A percentile compares a stretch with the other conserved stretches of the same genome.
phyloP scores from a whole-genome alignment of 2,797 vertebrate species.

The Sylvia borin region DNA sequence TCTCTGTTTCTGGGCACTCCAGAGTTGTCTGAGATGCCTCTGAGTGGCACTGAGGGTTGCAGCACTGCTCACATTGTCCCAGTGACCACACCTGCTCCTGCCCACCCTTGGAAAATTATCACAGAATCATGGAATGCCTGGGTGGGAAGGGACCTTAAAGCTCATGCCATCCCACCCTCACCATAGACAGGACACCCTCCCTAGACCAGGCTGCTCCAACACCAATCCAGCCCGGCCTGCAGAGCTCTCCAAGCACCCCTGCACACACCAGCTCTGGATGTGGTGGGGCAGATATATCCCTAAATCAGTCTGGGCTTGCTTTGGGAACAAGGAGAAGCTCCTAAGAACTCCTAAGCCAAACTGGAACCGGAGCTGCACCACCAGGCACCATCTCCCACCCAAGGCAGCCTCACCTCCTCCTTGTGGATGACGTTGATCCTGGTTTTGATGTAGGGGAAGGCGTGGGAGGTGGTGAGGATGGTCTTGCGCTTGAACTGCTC shows the following conservation, averaged over 20 bases:
- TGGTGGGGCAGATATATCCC: background rate
- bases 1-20: background rate
- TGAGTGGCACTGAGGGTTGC: background rate
- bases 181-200: background rate
- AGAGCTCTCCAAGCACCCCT: background rate
- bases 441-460: conserved; percentile 98
- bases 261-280: accelerated
- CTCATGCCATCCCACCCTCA: background rate
- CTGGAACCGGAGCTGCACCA: background rate
- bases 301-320: background rate
- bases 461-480: conserved; percentile 94
- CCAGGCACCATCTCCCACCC: accelerated
- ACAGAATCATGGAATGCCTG: background rate
- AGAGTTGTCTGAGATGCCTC: background rate
- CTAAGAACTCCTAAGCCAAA: background rate
- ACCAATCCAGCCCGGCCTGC: accelerated
- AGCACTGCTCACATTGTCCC: background rate
- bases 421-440: conserved; percentile 98
- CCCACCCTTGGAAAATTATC: background rate
- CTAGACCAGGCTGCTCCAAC: background rate
- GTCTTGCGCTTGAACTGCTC: conserved; percentile 98
- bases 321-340: background rate
- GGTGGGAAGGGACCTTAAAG: background rate
- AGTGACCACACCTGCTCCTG: background rate
- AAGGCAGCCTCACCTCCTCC: conserved; percentile 85